Evolutionary conservation across 1,140 invertebrate species (phyloP), one percentile per base, ranked within the genome.

Genomic region (Periplaneta americana): DNA sequence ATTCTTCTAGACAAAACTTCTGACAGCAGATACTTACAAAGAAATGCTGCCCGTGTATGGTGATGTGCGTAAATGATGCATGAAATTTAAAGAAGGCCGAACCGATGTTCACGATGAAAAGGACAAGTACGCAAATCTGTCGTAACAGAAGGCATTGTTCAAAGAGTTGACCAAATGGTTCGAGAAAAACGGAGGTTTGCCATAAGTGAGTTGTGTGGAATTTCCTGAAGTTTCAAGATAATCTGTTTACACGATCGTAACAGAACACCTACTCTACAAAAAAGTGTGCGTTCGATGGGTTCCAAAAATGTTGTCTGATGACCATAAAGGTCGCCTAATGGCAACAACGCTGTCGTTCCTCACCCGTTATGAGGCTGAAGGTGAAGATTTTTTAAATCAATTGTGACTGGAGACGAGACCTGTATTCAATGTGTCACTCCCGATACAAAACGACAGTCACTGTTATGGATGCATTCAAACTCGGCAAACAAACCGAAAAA

Each of bases 301-400:
- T 77, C 76, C 76, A 75, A 75, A 75, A 31, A 75, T 75, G 75
- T 75, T n/a, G n/a, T n/a, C n/a, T n/a, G n/a, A n/a, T n/a, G n/a
- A n/a, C n/a, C n/a, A n/a, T n/a, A n/a, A n/a, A 75, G 75, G 11
- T 75, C 75, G 75, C 75, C 75, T 13, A 75, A 75, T 75, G 75
- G 75, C 13, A 11, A 15, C 75, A 75, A 31, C 75, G 32, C 75
- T 75, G 75, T 15, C 75, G 28, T 75, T 75, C 28, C 75, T n/a
- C n/a, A n/a, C n/a, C n/a, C n/a, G n/a, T n/a, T n/a, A n/a, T n/a
- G n/a, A n/a, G n/a, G n/a, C n/a, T n/a, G n/a, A n/a, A n/a, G n/a
- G n/a, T n/a, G n/a, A n/a, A n/a, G n/a, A n/a, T n/a, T n/a, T n/a
- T n/a, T n/a, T n/a, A n/a, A n/a, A n/a, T n/a, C n/a, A n/a, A n/a